phyloP scores from a whole-genome alignment of 1,140 invertebrate genomes.

The Eupeodes corollae region DNA sequence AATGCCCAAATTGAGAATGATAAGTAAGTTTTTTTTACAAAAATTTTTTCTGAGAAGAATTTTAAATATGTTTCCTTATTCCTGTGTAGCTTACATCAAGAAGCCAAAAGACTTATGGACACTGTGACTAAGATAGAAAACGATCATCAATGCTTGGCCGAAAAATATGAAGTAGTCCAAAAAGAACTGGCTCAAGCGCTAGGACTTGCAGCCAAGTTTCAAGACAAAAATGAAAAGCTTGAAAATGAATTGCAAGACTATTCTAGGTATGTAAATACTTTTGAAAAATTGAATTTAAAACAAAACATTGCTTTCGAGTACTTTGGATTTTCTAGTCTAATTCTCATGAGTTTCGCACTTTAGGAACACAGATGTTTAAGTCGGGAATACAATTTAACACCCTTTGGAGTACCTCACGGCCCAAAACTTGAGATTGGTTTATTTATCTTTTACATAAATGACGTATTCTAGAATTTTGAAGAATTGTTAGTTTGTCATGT shows the following conservation, averaged over 20 bases:
- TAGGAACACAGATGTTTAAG: too few relatives aligned
- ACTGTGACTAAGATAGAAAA: constrained; percentile 15
- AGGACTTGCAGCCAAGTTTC: constrained; percentile 25
- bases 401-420: too few relatives aligned
- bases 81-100: constrained; percentile 12
- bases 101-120: constrained; percentile 21
- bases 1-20: constrained; percentile 45
- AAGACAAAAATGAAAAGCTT: constrained; percentile 27
- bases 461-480: too few relatives aligned
- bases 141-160: constrained; percentile 19
- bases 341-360: too few relatives aligned
- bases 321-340: too few relatives aligned
- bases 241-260: constrained; percentile 16
- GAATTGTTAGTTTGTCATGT: too few relatives aligned
- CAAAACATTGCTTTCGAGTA: not conserved
- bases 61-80: not conserved
- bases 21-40: constrained; percentile 30
- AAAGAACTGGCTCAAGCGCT: constrained; percentile 28
- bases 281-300: too few relatives aligned
- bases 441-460: too few relatives aligned
- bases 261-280: constrained; percentile 8
- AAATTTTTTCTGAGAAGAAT: not conserved
- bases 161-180: constrained; percentile 19
- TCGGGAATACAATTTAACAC: too few relatives aligned
- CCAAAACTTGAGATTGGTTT: too few relatives aligned